phyloP scores from a whole-genome alignment of 2,113 vertebrate genomes.

The Mustelus asterias region DNA sequence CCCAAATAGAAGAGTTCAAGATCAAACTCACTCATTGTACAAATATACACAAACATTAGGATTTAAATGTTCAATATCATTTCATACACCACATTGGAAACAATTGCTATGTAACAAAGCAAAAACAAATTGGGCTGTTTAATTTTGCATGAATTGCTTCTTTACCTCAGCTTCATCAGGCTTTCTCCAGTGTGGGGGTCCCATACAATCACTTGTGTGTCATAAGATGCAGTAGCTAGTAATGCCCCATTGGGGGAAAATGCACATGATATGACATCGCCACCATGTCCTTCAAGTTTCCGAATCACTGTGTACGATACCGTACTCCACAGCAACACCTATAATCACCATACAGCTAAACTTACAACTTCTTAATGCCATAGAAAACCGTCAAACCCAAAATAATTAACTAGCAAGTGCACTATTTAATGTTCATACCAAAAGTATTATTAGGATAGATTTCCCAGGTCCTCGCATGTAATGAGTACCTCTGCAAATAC shows the following conservation, averaged over 20 bases:
- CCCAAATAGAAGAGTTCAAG: background rate
- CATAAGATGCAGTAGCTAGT: constrained; percentile 79
- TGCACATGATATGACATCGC: constrained; percentile 81
- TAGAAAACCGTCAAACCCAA: background rate
- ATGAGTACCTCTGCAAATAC: background rate
- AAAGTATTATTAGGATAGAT: background rate
- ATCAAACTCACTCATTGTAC: background rate
- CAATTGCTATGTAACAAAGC: background rate
- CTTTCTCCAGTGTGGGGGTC: constrained; percentile 89
- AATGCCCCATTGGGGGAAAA: constrained; percentile 88
- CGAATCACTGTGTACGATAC: constrained; percentile 82
- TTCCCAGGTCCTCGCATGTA: background rate
- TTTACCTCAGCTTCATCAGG: constrained; percentile 73
- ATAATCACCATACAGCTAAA: constrained; percentile 42
- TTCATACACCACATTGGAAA: background rate
- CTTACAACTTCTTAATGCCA: background rate
- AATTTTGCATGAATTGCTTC: background rate
- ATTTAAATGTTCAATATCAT: background rate
- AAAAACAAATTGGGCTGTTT: too few species aligned
- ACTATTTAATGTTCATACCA: background rate
- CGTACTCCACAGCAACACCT: constrained; percentile 92
- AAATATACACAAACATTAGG: background rate
- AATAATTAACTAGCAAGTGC: background rate
- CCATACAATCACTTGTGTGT: constrained; percentile 84
- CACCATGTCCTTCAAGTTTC: constrained; percentile 74